A percentile compares a stretch with the other conserved stretches of the same genome.
Conservation (phyloP, 2,888 invertebrate genomes). For the Monoplex corrugatus region DNA sequence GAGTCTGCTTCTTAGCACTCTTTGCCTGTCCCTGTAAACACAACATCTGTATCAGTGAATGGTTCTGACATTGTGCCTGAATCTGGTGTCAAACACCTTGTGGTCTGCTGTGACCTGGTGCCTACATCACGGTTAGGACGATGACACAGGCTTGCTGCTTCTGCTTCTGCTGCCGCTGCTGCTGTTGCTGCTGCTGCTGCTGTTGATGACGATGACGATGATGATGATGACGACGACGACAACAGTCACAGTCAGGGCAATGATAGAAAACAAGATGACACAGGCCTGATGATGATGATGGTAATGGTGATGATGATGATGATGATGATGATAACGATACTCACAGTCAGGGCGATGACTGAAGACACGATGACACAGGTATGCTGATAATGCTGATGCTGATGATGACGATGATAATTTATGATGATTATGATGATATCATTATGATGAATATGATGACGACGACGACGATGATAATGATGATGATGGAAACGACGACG, state of each 20-base stretch:
- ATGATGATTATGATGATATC: too few species aligned
- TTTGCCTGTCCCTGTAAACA: too few species aligned
- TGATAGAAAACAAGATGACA: background rate
- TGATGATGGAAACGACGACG: background rate
- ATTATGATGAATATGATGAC: background rate
- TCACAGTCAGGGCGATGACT: conserved; percentile 64
- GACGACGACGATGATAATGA: background rate
- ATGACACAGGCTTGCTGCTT: background rate
- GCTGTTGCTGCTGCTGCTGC: background rate
- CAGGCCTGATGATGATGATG: background rate
- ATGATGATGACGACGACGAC: conserved; percentile 10
- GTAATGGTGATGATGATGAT: background rate
- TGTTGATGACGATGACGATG: background rate
- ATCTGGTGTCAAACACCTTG: too few species aligned
- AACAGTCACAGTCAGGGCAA: background rate
- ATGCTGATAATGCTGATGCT: too few species aligned
- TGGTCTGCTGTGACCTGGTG: too few species aligned
- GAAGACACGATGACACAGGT: conserved; percentile 60
- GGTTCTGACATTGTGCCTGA: background rate
- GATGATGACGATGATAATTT: too few species aligned
- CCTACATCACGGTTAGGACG: background rate
- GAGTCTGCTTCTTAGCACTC: too few species aligned
- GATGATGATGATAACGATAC: background rate
- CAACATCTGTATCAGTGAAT: background rate
- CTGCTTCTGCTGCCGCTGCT: background rate